Evolutionary conservation across 2,797 vertebrate species (phyloP).

Genomic region (Eupleurogrammus muticus): DNA sequence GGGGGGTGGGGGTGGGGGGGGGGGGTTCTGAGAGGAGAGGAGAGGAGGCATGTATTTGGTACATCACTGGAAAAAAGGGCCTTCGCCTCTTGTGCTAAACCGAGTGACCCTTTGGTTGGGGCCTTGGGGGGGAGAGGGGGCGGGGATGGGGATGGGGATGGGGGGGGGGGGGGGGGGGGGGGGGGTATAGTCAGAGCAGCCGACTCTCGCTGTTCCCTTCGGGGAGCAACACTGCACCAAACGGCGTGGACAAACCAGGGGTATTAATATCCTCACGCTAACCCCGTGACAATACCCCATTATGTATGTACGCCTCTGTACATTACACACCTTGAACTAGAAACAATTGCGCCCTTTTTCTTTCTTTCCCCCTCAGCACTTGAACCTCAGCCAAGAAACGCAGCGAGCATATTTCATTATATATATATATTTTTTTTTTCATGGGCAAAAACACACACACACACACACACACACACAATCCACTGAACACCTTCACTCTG

Average conservation of each 20-base stretch:
- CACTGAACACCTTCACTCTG: conserved; percentile 68
- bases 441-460: conserved; percentile 51
- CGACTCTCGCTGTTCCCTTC: conserved; percentile 80
- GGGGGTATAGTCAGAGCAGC: conserved; percentile 79
- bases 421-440: conserved; percentile 65
- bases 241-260: conserved; percentile 78
- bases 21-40: conserved; percentile 14
- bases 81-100: conserved; percentile 79
- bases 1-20: conserved; percentile 16
- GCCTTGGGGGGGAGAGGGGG: conserved; percentile 71
- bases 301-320: conserved; percentile 84
- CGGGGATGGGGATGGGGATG: conserved; percentile 72
- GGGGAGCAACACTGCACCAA: conserved; percentile 83
- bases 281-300: conserved; percentile 85
- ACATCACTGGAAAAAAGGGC: conserved; percentile 70
- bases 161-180: conserved; percentile 66
- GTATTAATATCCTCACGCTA: conserved; percentile 85
- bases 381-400: conserved; percentile 80
- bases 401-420: conserved; percentile 72
- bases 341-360: conserved; percentile 81
- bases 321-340: conserved; percentile 85
- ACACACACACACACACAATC: conserved; percentile 37
- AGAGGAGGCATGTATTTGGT: conserved; percentile 53
- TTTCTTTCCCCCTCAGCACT: conserved; percentile 79
- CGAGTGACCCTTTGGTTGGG: conserved; percentile 83